These are phyloP conservation scores for Apamea sordens DNA, from an alignment of 2,888 invertebrate species.

Conservation along the genomic window DNA sequence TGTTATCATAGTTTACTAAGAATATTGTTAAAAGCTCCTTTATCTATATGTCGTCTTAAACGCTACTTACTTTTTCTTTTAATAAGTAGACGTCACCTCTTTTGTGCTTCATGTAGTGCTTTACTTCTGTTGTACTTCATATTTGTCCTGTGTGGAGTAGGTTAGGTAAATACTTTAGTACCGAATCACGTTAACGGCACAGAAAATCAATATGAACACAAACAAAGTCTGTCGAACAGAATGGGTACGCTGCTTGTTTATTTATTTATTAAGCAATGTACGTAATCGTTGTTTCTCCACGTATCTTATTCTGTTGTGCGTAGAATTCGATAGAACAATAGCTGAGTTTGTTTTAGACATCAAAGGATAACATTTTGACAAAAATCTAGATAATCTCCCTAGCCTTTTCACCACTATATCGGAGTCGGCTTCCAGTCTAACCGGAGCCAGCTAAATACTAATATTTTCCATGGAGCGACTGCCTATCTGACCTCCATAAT, in stretches of 20 bases:
- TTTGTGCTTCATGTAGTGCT: slow-evolving; percentile 2
- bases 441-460: neutral
- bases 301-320: slow-evolving; percentile 29
- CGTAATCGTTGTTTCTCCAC: slow-evolving; percentile 26
- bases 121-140: neutral
- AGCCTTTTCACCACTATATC: neutral
- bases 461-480: neutral
- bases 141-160: neutral
- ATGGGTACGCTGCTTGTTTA: slow-evolving; percentile 11
- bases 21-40: too few relatives aligned
- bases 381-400: neutral
- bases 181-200: slow-evolving; percentile 31
- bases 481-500: neutral
- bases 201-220: slow-evolving; percentile 56
- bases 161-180: slow-evolving; percentile 1
- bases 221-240: slow-evolving; percentile 41
- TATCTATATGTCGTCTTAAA: too few relatives aligned
- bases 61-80: neutral
- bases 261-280: slow-evolving; percentile 48
- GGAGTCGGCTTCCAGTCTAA: neutral
- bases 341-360: slow-evolving; percentile 1
- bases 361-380: neutral
- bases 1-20: too few relatives aligned
- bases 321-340: slow-evolving; percentile 19
- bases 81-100: neutral